Percentiles rank a stretch among this genome's conserved stretches.
phyloP scores from a whole-genome alignment of 2,113 vertebrate species.

The Guaruba guarouba region DNA sequence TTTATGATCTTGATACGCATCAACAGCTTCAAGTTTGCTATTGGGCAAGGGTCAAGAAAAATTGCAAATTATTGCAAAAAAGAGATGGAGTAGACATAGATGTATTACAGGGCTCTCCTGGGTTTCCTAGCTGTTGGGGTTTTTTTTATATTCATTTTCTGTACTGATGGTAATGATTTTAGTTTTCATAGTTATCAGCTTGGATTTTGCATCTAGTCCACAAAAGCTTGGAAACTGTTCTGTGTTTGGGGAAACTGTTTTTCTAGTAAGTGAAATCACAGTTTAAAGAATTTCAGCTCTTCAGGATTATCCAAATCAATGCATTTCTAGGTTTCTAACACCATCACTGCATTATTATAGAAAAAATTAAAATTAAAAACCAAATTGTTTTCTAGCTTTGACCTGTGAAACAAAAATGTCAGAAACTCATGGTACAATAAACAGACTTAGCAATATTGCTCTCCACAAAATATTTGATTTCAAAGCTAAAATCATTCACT shows the following conservation, averaged over 20 bases:
- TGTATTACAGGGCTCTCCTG: not conserved
- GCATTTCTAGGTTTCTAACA: not conserved
- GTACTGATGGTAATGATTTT: not conserved
- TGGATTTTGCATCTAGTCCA: not conserved
- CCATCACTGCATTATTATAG: not conserved
- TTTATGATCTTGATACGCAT: not conserved
- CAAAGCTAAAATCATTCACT: not conserved
- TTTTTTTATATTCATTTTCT: not conserved
- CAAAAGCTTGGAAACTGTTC: not conserved
- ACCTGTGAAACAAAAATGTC: not conserved
- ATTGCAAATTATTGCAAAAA: not conserved
- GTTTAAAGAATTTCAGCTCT: not conserved
- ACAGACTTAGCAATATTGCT: not conserved
- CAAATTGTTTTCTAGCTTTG: not conserved
- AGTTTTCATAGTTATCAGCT: not conserved
- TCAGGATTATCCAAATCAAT: not conserved
- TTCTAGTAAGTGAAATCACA: not conserved
- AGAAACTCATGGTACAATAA: not conserved
- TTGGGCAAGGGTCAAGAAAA: not conserved
- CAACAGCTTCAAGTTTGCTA: not conserved
- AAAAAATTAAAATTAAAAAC: not conserved
- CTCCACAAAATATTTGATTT: not conserved
- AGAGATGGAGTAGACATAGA: not conserved
- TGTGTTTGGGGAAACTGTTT: not conserved
- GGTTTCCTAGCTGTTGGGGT: not conserved